phyloP scores from a whole-genome alignment of 2,797 vertebrate genomes.

The Margarornis squamiger region DNA sequence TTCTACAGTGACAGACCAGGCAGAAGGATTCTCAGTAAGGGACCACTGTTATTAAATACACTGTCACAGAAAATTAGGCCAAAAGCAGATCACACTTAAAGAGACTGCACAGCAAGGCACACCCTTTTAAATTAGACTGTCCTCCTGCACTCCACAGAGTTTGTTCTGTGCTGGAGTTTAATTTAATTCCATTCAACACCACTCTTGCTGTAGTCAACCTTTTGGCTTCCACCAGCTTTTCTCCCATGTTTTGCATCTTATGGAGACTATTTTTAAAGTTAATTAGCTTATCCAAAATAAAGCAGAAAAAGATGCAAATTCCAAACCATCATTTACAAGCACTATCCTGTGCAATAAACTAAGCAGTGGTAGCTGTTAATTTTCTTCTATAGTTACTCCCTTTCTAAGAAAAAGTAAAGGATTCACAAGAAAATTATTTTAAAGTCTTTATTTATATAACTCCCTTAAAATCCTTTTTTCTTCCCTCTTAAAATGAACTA shows the following conservation, averaged over 20 bases:
- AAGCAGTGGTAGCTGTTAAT: background rate
- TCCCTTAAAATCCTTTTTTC: background rate
- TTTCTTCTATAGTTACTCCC: background rate
- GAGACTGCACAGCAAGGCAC: conserved; percentile 36
- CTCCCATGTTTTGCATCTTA: conserved; percentile 49
- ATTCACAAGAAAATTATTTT: background rate
- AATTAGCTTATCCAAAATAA: conserved; percentile 60
- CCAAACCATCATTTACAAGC: conserved; percentile 5
- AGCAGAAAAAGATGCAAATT: conserved; percentile 18
- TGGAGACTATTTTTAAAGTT: conserved; percentile 62
- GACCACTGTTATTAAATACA: conserved; percentile 51
- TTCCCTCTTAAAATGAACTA: background rate
- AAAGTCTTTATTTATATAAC: background rate
- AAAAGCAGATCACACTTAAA: conserved; percentile 43
- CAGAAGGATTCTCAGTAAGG: conserved; percentile 64
- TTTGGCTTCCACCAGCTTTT: conserved; percentile 66
- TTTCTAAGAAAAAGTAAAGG: background rate
- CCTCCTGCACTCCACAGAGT: background rate
- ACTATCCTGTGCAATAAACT: background rate
- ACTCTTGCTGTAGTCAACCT: conserved; percentile 58
- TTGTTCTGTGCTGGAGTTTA: conserved; percentile 35
- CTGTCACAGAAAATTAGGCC: conserved; percentile 62
- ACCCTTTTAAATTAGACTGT: conserved; percentile 47
- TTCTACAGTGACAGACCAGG: conserved; percentile 44
- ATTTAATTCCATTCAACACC: conserved; percentile 54